Conservation (phyloP, 2,888 invertebrate genomes). For the Pristionchus exspectatus region DNA sequence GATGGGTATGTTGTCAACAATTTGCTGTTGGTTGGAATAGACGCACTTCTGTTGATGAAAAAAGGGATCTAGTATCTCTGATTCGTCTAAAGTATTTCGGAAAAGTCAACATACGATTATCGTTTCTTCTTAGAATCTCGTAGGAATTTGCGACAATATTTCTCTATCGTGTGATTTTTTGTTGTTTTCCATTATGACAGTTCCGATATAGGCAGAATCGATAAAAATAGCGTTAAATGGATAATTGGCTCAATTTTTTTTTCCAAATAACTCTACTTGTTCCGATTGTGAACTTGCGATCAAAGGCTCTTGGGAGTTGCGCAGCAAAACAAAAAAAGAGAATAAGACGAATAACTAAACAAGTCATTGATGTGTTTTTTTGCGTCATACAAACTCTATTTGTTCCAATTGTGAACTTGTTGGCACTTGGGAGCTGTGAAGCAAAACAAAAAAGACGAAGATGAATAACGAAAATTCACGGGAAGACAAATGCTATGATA, state of each 20-base stretch:
- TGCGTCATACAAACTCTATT: no score
- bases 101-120: not conserved
- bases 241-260: not conserved
- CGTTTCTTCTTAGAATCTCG: not conserved
- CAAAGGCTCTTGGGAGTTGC: not conserved
- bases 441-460: no score
- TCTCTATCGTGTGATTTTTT: not conserved
- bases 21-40: not conserved
- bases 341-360: not conserved
- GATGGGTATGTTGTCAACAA: not conserved
- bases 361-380: no score
- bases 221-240: not conserved
- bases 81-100: not conserved
- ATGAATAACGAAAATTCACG: not conserved
- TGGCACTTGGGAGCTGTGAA: no score
- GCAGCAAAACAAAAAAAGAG: not conserved
- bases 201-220: not conserved
- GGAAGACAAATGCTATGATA: conserved; percentile 13
- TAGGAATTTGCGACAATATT: not conserved
- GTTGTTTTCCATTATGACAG: not conserved
- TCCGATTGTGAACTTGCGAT: no score
- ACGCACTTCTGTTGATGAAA: not conserved
- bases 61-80: not conserved
- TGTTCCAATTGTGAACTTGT: no score
- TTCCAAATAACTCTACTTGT: not conserved